Base-by-base conservation (phyloP, 2,888 invertebrate species). In the Sialis fuliginosa region DNA sequence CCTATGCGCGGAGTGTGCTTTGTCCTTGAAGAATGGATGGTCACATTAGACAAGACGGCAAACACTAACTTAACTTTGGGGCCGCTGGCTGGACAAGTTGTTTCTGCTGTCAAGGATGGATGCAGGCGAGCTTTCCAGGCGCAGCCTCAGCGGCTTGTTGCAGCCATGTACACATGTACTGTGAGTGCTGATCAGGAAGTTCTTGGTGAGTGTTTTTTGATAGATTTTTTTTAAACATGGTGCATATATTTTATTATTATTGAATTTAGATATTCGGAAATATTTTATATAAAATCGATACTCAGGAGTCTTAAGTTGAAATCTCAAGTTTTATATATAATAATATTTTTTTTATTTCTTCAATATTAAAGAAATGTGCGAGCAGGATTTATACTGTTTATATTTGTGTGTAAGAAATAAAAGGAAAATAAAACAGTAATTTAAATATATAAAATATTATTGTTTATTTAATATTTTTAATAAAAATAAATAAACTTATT, bases 1-100 rank as follows among this genome's bases (percentile, higher is more conserved):
- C 93, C 95, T 2, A 81, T 98, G 81, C 85, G 84, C 69, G 96
- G 96, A 1, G 91, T 96, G 1, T 88, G 84, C 12, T 93, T 96
- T 66, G 70, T 87, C 46, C 74, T 97, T 2, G 85, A 89, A 56
- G 82, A 87, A 54, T 96, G 92, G 86, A 8, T 33, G 12, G 34
- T 35, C 30, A 70, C 68, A 1, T 61, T 82, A 37, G 69, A 71
- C 37, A 59, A 62, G 43, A 58, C 56, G 8, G 65, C 42, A 13
- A 8, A 7, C 7, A 42, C 42, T 30, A 34, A 51, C 55, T 4
- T 50, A 51, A 40, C 50, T 53, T 66, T 67, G 57, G 69, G 72
- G 48, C 69, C 72, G 35, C 61, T 75, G 45, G 68, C 70, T 64
- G 93, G 93, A 48, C 91, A 92, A 69, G 77, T 95, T 49, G 83